Percentiles rank a stretch among this genome's conserved stretches.
Conservation (phyloP, 2,797 vertebrate genomes). For the Sebastes elongatus region DNA sequence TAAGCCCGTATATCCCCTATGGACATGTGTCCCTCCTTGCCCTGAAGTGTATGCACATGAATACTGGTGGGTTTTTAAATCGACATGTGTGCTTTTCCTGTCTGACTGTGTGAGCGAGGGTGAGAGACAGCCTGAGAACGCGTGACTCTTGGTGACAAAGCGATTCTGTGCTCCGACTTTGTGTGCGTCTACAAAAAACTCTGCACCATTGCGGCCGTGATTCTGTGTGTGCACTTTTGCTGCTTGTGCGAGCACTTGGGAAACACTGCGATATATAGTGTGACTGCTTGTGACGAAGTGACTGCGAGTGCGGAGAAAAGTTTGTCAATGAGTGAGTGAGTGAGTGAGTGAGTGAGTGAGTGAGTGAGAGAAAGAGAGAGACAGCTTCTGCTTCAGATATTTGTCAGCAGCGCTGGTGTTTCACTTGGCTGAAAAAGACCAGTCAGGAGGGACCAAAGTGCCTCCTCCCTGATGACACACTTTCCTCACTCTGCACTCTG, state of each 20-base stretch:
- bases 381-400: slow-evolving; percentile 54
- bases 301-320: not conserved
- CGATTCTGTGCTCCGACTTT: slow-evolving; percentile 9
- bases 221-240: not conserved
- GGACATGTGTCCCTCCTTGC: not conserved
- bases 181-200: slow-evolving; percentile 14
- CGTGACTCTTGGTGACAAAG: slow-evolving; percentile 39
- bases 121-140: slow-evolving; percentile 4
- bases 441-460: slow-evolving; percentile 47
- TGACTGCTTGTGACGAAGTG: slow-evolving; percentile 39
- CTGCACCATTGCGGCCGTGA: not conserved
- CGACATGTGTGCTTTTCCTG: slow-evolving; percentile 6
- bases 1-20: not conserved
- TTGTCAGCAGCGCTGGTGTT: slow-evolving; percentile 47
- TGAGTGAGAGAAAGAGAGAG: not conserved
- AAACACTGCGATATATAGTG: slow-evolving; percentile 25
- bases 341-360: slow-evolving; percentile 1
- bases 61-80: not conserved
- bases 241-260: slow-evolving; percentile 7
- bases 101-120: not conserved
- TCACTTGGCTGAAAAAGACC: slow-evolving; percentile 51
- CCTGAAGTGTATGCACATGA: not conserved
- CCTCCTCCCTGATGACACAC: slow-evolving; percentile 60
- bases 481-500: slow-evolving; percentile 61
- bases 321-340: slow-evolving; percentile 33